Evolutionary conservation across 2,113 vertebrate genomes (phyloP).

Genomic region (Misgurnus anguillicaudatus): DNA sequence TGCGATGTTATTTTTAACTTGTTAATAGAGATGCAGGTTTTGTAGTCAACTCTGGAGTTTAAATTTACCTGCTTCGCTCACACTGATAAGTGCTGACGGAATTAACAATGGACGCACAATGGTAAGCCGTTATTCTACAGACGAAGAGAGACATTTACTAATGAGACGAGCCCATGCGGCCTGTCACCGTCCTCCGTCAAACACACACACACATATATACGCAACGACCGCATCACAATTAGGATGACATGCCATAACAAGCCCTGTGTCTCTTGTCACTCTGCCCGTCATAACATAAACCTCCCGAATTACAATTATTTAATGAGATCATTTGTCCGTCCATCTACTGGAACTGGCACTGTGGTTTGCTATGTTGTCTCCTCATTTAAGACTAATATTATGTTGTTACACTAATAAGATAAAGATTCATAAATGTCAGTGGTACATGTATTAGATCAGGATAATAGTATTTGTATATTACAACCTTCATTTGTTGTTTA

Average conservation of each 20-base stretch:
- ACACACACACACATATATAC: background rate
- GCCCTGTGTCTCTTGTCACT: background rate
- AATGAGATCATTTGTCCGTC: constrained; percentile 33
- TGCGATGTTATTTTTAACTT: background rate
- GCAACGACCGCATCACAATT: constrained; percentile 44
- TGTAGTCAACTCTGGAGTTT: background rate
- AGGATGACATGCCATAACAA: constrained; percentile 38
- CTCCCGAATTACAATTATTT: constrained; percentile 16
- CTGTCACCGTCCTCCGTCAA: constrained; percentile 43
- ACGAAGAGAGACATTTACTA: constrained; percentile 47
- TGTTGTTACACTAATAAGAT: constrained; percentile 25
- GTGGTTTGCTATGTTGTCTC: background rate
- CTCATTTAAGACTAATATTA: constrained; percentile 26
- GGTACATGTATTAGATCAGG: constrained; percentile 15
- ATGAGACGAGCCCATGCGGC: constrained; percentile 42
- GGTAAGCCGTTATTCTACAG: background rate
- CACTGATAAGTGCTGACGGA: constrained; percentile 39
- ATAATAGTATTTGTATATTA: constrained; percentile 5
- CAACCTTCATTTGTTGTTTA: background rate
- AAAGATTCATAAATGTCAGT: constrained; percentile 32
- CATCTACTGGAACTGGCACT: constrained; percentile 20
- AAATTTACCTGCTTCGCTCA: constrained; percentile 18
- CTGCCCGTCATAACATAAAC: background rate
- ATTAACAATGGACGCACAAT: constrained; percentile 13
- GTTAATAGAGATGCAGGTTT: too few relatives aligned